A percentile compares a stretch with the other conserved stretches of the same genome.
These are phyloP conservation scores for Phragmatobia fuliginosa DNA, from an alignment of 2,888 invertebrate genomes.

Conservation along the genomic window DNA sequence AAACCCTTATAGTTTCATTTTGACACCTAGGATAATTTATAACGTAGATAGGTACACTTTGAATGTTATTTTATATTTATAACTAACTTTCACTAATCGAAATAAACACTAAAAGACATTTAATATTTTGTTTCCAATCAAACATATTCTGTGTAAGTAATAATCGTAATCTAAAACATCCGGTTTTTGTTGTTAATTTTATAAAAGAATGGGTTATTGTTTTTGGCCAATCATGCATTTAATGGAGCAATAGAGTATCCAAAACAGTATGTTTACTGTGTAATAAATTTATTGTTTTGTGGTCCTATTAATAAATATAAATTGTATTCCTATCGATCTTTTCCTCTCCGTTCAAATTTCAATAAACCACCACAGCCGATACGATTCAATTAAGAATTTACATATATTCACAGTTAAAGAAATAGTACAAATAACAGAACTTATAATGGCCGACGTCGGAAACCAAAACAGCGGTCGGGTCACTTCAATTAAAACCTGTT, in stretches of 20 bases:
- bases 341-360: neutral
- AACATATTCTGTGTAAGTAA: neutral
- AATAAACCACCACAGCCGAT: neutral
- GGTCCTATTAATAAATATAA: too few species aligned
- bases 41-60: neutral
- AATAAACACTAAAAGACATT: neutral
- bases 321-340: neutral
- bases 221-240: neutral
- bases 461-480: constrained; percentile 11
- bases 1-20: neutral
- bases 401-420: neutral
- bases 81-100: neutral
- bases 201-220: neutral
- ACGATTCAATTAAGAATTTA: constrained; percentile 1
- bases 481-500: constrained; percentile 25
- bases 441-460: constrained; percentile 1
- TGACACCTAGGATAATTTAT: neutral
- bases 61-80: neutral
- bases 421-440: constrained; percentile 16
- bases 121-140: neutral
- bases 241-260: neutral
- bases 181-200: neutral
- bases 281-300: neutral
- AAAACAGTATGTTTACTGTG: neutral
- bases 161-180: neutral